Base-by-base conservation (phyloP, 2,888 invertebrate genomes). In the Sisyra terminalis region DNA sequence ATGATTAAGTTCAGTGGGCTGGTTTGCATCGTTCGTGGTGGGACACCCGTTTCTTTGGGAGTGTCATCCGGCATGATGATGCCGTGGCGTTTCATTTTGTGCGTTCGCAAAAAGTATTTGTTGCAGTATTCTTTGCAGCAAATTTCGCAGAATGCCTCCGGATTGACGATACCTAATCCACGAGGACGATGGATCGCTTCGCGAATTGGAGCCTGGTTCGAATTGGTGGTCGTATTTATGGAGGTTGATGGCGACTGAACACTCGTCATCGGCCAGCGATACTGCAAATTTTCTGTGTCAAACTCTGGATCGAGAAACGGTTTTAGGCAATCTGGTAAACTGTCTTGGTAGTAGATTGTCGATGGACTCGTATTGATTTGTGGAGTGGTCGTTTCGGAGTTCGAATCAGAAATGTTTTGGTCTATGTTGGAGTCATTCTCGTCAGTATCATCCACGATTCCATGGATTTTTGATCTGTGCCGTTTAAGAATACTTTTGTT, bases 91-190 rank as follows among this genome's bases (percentile, higher is more conserved):
- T 90, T 86, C 65, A 86, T 79, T 56, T 92, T 88, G 63, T 96
- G 96, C 39, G 88, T 87, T 42, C 87, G 72, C 35, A 96, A 68
- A 57, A 92, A 92, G 58, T 90, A 90, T 60, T 89, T 89, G 58
- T 89, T 92, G 59, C 86, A 88, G 58, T 90, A 90, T 59, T 90
- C 89, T 58, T 89, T 88, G 62, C 86, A 84, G 60, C 92, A 92
- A 45, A 90, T 75, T 60, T 90, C 88, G 61, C 92, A 92, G 60
- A 87, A 90, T n/a, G 88, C 87, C 55, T 90, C 88, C 2, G 83
- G 81, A 60, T 84, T 83, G 52, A 79, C 71, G 29, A 88, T 84
- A 30, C 88, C 88, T 45, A 88, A 67, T 45, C 81, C 75, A 17
- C 81, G 71, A 29, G 86, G 64, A 41, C 79, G 78, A 44, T 85